Base-by-base conservation (phyloP, 1,140 invertebrate genomes). In the Danaus plexippus region DNA sequence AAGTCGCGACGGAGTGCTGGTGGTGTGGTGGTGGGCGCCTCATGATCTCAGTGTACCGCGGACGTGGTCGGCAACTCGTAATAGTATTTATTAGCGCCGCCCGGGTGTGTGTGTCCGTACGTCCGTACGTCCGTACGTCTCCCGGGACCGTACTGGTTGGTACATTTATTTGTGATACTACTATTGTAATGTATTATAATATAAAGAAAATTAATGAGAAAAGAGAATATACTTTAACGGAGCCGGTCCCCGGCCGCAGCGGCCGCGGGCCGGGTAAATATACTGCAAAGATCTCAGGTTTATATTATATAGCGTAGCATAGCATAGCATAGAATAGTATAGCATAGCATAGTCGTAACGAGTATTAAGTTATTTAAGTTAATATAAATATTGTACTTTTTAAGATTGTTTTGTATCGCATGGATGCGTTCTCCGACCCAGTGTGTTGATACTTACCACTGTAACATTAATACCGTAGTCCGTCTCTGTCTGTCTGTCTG, bases 161-260 rank as follows among this genome's bases (percentile, higher is more conserved):
- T 85, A 87, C 85, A 85, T 85, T 87, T 85, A 79, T 87, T 87
- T 87, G 85, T 87, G 85, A 87, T 87, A 87, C 82, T 87, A 87
- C 85, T 81, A 84, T 84, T 87, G 79, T 85, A 87, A 87, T 83
- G 78, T 87, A 82, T 82, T 32, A 32, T 32, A 32, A 32, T 32
- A 32, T 32, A 32, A 32, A 32, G 22, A 85, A 85, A 84, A 75
- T 79, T 80, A 80, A 80, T 73, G 74, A 81, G 69, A 84, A 32
- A 32, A 32, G 69, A 73, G 71, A 64, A 78, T 81, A 82, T 80
- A 82, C 72, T 77, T 79, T 78, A 76, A 78, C 73, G 71, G 75
- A 69, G 69, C 66, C 66, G 73, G 73, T 70, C 72, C 67, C 73
- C 67, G 71, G 66, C 57, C 71, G 74, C 75, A 74, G 71, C 64